phyloP scores from a whole-genome alignment of 2,113 vertebrate genomes.

The Actinemys pallida region DNA sequence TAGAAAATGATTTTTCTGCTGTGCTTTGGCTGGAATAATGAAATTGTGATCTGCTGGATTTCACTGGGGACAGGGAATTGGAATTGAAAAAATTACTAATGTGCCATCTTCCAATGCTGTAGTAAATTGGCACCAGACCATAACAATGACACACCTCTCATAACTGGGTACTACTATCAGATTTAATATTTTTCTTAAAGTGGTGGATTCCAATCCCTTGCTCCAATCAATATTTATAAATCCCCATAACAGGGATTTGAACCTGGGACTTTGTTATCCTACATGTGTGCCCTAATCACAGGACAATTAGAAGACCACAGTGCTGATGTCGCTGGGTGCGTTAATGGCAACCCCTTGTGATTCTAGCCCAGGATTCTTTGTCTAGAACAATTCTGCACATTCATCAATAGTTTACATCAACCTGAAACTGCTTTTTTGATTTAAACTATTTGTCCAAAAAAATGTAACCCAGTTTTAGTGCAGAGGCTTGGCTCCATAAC shows the following conservation, averaged over 20 bases:
- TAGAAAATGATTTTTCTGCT: neutral
- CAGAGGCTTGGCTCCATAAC: neutral
- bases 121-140: neutral
- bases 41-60: neutral
- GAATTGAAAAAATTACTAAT: neutral
- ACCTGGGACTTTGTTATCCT: neutral
- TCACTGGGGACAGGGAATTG: neutral
- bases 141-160: neutral
- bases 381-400: neutral
- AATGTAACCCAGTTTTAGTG: neutral
- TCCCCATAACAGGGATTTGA: neutral
- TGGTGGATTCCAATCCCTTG: neutral
- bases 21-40: neutral
- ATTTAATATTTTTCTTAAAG: neutral
- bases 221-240: neutral
- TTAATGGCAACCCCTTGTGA: neutral
- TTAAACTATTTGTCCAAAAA: neutral
- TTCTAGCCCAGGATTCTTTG: neutral
- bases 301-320: neutral
- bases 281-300: neutral
- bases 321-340: no score
- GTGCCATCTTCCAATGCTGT: neutral
- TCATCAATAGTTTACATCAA: no score
- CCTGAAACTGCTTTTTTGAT: no score
- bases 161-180: neutral